Evolutionary conservation across 2,888 invertebrate genomes (phyloP), one percentile per base, ranked within the genome.

Genomic region (Notodonta dromedarius): DNA sequence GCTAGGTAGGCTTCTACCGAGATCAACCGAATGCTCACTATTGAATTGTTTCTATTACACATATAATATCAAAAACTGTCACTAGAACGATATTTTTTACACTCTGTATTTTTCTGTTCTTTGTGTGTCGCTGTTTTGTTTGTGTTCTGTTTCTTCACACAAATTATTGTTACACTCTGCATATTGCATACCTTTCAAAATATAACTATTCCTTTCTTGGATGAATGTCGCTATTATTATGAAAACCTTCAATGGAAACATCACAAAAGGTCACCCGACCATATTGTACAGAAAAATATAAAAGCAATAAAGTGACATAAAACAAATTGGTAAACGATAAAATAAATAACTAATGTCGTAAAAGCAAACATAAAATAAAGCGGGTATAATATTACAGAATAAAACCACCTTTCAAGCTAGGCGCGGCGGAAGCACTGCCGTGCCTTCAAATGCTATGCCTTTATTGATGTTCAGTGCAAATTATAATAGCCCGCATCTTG

Each of bases 331-430:
- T 54, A n/a, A 39, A 39, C 39, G 9, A 32, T 54, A 62, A 66
- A 67, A 48, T 62, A 70, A 67, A 69, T 63, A 13, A 57, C 56
- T 58, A 50, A 50, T 67, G 55, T 60, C 54, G 62, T 72, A 74
- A 74, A 73, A 40, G 46, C 61, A 70, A 68, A 68, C 70, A 50
- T 24, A 62, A 64, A 60, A 62, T 52, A 57, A 9, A 54, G 39
- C 16, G 14, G 39, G 12, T 6, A 8, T 63, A 62, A 60, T 54
- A 52, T 48, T 44, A 53, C 56, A 0, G 8, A 5, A 13, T 40
- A 46, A 42, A 42, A 42, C 12, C 8, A 46, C 46, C 46, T 46
- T 46, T 46, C 46, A n/a, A n/a, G n/a, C n/a, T 5, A 46, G 46
- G n/a, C 46, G 13, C 13, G n/a, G 46, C n/a, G 46, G 46, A 5